Conservation (phyloP, 2,797 vertebrate species). For the Poeciliopsis gracilis region DNA sequence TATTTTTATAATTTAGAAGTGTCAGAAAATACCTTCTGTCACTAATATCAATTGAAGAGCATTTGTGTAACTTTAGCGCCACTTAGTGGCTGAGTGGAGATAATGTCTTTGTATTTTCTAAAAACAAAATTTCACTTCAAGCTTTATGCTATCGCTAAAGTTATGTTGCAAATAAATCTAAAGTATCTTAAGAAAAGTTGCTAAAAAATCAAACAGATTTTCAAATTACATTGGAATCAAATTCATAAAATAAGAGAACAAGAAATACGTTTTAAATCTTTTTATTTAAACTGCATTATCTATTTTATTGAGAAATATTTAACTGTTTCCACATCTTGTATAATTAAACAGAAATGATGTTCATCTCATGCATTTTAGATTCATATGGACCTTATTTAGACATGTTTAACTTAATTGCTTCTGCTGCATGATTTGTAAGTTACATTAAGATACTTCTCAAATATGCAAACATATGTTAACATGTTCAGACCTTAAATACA, state of each 20-base stretch:
- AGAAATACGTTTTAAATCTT: background rate
- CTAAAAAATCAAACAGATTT: background rate
- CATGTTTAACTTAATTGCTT: background rate
- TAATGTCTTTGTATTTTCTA: background rate
- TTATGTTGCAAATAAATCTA: background rate
- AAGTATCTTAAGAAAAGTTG: background rate
- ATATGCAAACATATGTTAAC: background rate
- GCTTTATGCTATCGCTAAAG: background rate
- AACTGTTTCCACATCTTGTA: background rate
- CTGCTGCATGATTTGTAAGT: background rate
- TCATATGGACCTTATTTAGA: background rate
- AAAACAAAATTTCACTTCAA: background rate
- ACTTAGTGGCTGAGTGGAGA: background rate
- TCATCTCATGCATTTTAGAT: background rate
- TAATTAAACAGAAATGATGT: background rate
- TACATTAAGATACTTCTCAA: background rate
- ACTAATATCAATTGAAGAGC: background rate
- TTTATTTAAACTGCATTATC: background rate
- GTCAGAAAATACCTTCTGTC: background rate
- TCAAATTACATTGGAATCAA: background rate
- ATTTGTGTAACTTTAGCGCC: background rate
- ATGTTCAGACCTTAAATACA: background rate
- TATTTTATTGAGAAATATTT: background rate
- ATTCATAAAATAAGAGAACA: background rate
- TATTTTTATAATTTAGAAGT: background rate